Evolutionary conservation across 2,888 invertebrate species (phyloP).

Genomic region (Andrena marginata): DNA sequence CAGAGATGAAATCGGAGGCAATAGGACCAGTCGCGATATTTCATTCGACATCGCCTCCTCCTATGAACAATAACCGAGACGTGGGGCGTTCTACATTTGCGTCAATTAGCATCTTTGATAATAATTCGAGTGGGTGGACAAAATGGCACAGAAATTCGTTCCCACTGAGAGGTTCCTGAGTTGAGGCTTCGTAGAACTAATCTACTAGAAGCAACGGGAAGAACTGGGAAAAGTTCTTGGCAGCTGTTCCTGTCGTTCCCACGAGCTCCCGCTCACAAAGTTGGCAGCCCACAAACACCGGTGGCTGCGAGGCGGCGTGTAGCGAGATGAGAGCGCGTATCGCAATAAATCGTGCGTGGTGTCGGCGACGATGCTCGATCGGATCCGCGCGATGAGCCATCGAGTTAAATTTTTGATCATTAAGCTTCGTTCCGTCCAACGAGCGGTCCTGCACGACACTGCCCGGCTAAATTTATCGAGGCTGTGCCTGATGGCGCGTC

Average conservation of each 20-base stretch:
- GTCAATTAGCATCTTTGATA: conserved; percentile 9
- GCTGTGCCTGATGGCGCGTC: conserved; percentile 50
- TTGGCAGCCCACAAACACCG: conserved; percentile 5
- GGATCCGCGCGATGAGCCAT: conserved; percentile 21
- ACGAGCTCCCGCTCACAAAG: not conserved
- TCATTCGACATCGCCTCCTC: conserved; percentile 18
- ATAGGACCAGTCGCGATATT: conserved; percentile 14
- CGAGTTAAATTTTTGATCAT: conserved; percentile 63
- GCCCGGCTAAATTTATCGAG: conserved; percentile 67
- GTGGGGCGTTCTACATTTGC: not conserved
- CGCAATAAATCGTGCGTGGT: conserved; percentile 43
- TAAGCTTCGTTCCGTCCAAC: conserved; percentile 52
- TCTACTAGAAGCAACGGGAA: too few species aligned
- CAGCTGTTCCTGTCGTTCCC: not conserved
- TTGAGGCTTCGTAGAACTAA: too few species aligned
- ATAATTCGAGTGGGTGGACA: not conserved
- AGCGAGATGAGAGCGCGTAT: conserved; percentile 12
- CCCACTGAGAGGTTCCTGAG: not conserved
- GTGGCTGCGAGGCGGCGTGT: not conserved
- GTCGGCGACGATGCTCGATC: conserved; percentile 35
- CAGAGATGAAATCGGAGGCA: conserved; percentile 18
- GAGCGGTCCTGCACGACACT: conserved; percentile 50
- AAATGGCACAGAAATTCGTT: not conserved
- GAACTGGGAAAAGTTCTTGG: too few species aligned
- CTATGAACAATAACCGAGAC: conserved; percentile 1